Evolutionary conservation across 2,113 vertebrate genomes (phyloP).

Genomic region (Crotalus viridis): DNA sequence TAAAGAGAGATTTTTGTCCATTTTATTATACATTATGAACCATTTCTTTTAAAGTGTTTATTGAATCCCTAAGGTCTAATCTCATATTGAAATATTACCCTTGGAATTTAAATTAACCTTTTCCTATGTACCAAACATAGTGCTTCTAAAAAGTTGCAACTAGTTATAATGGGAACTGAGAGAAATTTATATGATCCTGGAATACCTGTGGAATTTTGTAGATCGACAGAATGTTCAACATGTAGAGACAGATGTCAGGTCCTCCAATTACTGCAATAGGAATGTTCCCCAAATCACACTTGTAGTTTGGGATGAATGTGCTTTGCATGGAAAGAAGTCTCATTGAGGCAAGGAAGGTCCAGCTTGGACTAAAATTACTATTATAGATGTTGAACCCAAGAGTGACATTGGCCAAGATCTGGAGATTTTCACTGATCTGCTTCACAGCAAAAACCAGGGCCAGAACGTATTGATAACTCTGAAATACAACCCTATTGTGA

Average conservation of each 20-base stretch:
- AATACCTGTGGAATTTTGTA: background rate
- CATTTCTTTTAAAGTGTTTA: background rate
- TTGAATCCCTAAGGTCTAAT: background rate
- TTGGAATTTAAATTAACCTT: no score
- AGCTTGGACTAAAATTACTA: background rate
- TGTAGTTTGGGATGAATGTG: background rate
- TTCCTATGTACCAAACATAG: background rate
- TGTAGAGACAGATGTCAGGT: background rate
- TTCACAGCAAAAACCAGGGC: background rate
- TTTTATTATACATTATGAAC: background rate
- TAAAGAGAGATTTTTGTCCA: background rate
- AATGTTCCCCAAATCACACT: background rate
- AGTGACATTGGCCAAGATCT: background rate
- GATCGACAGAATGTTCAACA: background rate
- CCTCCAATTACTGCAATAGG: background rate
- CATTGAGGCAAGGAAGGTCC: background rate
- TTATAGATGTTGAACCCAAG: background rate
- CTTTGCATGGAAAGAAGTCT: background rate
- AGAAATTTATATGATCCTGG: background rate
- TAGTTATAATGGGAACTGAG: background rate
- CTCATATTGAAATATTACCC: background rate
- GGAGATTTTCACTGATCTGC: background rate
- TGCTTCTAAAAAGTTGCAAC: background rate
- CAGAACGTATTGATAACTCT: background rate
- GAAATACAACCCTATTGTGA: background rate